Percentiles rank a stretch among this genome's conserved stretches.
Conservation (phyloP, 2,888 invertebrate species). For the Lepas anatifera region DNA sequence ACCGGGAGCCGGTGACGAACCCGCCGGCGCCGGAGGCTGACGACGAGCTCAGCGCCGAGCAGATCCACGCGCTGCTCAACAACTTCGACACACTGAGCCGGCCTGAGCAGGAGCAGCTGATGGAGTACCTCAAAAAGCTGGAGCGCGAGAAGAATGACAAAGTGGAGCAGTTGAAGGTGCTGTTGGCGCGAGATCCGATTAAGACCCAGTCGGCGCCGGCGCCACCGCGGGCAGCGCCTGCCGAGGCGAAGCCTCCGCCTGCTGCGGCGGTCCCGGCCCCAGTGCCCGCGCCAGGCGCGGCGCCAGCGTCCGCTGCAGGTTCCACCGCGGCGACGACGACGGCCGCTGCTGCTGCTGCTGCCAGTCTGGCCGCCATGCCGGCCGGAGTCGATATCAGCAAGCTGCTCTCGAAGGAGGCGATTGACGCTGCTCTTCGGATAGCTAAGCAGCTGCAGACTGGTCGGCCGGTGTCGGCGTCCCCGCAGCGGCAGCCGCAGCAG, state of each 20-base stretch:
- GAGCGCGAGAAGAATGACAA: slow-evolving; percentile 61
- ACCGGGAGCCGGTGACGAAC: slow-evolving; percentile 5
- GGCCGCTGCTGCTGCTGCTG: neutral
- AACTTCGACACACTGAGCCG: slow-evolving; percentile 67
- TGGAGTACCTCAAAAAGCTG: slow-evolving; percentile 65
- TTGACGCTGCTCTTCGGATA: neutral
- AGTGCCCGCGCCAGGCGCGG: neutral
- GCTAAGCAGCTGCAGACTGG: slow-evolving; percentile 5
- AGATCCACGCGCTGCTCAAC: slow-evolving; percentile 62
- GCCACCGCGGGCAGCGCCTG: neutral
- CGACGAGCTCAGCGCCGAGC: slow-evolving; percentile 53
- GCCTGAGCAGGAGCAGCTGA: slow-evolving; percentile 70
- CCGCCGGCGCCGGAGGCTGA: slow-evolving; percentile 7
- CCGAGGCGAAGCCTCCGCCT: neutral
- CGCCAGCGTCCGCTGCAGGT: neutral
- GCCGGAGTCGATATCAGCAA: neutral
- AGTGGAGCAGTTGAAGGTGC: slow-evolving; percentile 50
- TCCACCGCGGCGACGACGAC: neutral
- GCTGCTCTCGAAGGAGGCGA: slow-evolving; percentile 10
- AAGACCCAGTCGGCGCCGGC: neutral
- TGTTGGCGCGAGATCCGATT: slow-evolving; percentile 1
- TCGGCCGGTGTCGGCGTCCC: too few species aligned
- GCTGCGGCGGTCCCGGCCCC: neutral
- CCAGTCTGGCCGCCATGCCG: neutral
- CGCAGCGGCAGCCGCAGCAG: neutral